Conservation (phyloP, 2,113 vertebrate species). For the Balaenoptera acutorostrata region DNA sequence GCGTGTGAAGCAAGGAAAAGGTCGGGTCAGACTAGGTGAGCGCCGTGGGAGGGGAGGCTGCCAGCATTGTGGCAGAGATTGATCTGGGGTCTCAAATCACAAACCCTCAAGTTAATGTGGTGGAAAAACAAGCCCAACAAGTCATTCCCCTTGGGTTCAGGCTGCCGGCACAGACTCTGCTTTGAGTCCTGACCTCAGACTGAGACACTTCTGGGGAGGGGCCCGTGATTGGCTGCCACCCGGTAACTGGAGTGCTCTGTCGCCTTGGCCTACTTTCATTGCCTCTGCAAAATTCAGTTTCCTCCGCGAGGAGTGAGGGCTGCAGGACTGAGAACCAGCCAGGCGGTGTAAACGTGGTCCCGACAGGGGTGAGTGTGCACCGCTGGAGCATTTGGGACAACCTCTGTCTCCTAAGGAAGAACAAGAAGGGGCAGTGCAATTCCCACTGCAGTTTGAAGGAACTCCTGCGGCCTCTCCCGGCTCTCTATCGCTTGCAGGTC, state of each 20-base stretch:
- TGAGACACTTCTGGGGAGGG: background rate
- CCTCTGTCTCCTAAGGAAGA: background rate
- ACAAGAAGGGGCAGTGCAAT: background rate
- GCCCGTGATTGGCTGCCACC: slow-evolving; percentile 14
- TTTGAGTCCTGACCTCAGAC: slow-evolving; percentile 43
- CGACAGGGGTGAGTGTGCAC: background rate
- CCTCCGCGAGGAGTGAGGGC: background rate
- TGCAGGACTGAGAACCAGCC: background rate
- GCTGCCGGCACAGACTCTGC: background rate
- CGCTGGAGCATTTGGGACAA: background rate
- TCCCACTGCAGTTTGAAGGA: background rate
- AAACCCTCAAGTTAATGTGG: background rate
- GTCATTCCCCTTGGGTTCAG: slow-evolving; percentile 15
- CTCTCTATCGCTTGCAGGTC: background rate
- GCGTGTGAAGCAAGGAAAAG: background rate
- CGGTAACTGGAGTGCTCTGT: slow-evolving; percentile 8
- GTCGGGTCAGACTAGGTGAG: background rate
- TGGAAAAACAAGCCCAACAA: slow-evolving; percentile 1
- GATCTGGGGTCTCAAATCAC: background rate
- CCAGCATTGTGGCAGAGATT: background rate
- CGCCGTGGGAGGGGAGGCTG: background rate
- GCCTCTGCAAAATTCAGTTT: background rate
- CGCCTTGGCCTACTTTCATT: slow-evolving; percentile 46
- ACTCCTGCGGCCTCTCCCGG: background rate
- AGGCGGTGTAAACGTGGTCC: background rate